Evolutionary conservation across 2,113 vertebrate genomes (phyloP), one percentile per base, ranked within the genome.

Genomic region (Chitala chitala): DNA sequence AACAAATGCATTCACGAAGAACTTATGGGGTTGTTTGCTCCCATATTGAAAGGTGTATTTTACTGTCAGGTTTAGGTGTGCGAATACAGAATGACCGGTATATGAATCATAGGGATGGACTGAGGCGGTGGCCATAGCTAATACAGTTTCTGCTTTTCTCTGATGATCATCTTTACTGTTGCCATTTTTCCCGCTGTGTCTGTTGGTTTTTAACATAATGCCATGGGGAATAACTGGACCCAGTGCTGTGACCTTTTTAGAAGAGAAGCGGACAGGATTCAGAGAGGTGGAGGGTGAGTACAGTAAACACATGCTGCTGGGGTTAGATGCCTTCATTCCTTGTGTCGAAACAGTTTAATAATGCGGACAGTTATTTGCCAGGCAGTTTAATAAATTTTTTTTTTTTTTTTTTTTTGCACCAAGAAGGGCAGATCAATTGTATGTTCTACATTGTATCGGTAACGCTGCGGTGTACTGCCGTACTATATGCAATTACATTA

Each of bases 201-300:
- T n/a, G n/a, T n/a, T n/a, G n/a, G 17, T 38, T 36, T 33, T 51
- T 33, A 69, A 88, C 87, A 88, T 69, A 70, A 88, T 90, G 90
- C 85, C 65, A 92, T 92, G 90, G 90, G 90, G 79, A 91, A 88
- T 83, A 91, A 88, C 77, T 91, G 90, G 88, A 74, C 79, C 36
- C 82, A 80, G 42, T 92, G 88, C 66, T 82, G 75, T 1, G 87
- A 82, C 66, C 63, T 90, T 26, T 91, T 87, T 75, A 78, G 87
- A 78, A 86, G 81, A 44, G 86, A 91, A 77, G 84, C 85, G 40
- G 89, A 54, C 83, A 78, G 90, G 75, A 89, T 91, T 75, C 87
- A 89, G 42, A 84, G 85, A 81, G 90, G 89, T 80, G 89, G 89
- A 71, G 90, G 90, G 90, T 91, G 20, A 79, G 90, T 78, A 38